Conservation (phyloP, 2,797 vertebrate genomes). For the Myotis planiceps region DNA sequence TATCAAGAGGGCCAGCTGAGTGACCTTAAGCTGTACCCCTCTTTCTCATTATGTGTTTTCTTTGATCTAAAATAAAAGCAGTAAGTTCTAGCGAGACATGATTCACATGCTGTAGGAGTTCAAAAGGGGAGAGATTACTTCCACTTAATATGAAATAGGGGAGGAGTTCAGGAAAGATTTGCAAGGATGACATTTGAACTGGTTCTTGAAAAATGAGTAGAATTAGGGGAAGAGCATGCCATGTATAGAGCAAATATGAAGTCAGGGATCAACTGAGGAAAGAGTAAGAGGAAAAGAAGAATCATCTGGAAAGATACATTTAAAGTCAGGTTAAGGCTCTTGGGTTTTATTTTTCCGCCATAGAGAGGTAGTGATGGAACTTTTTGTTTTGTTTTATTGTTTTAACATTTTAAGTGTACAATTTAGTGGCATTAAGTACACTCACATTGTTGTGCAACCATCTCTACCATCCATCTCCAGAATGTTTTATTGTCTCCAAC, state of each 20-base stretch:
- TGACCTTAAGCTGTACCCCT: not conserved
- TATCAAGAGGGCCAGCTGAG: not conserved
- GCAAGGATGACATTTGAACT: slow-evolving; percentile 29
- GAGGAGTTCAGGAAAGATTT: not conserved
- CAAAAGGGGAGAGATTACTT: not conserved
- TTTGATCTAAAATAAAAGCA: slow-evolving; percentile 41
- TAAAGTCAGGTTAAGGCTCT: not conserved
- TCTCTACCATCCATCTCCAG: not conserved
- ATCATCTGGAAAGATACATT: not conserved
- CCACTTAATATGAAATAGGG: slow-evolving; percentile 1
- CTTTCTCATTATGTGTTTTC: not conserved
- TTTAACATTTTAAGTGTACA: not conserved
- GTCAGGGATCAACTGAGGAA: not conserved
- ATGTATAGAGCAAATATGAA: not conserved
- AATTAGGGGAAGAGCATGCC: not conserved
- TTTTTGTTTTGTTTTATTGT: slow-evolving; percentile 15
- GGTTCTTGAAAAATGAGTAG: not conserved
- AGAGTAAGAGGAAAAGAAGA: not conserved
- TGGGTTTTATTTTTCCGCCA: slow-evolving; percentile 1
- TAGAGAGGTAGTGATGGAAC: not conserved
- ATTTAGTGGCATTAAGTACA: not conserved
- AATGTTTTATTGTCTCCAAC: not conserved
- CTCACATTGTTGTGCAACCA: not conserved
- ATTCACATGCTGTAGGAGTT: not conserved
- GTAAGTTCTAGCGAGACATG: not conserved